Evolutionary conservation across 2,113 vertebrate genomes (phyloP).

Genomic region (Charadrius vociferus): DNA sequence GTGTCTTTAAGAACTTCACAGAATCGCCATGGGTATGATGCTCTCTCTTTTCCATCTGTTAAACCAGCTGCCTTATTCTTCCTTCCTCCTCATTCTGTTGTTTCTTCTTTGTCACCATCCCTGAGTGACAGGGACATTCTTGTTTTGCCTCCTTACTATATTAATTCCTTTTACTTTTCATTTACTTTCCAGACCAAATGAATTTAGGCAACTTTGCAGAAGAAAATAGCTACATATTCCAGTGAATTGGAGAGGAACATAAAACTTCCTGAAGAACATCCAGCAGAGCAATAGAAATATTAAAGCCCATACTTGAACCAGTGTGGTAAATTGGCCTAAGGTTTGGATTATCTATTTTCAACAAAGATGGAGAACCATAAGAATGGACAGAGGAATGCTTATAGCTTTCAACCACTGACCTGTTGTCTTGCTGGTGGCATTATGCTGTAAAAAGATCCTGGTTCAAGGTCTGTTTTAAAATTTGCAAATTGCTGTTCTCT

Average conservation of each 20-base stretch:
- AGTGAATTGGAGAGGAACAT: background rate
- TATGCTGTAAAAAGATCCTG: slow-evolving; percentile 58
- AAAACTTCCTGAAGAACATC: background rate
- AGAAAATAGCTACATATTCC: background rate
- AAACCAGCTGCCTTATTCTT: background rate
- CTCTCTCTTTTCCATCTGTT: background rate
- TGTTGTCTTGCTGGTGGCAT: slow-evolving; percentile 43
- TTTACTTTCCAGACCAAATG: background rate
- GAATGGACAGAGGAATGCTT: slow-evolving; percentile 39
- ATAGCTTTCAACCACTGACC: slow-evolving; percentile 38
- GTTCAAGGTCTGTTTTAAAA: slow-evolving; percentile 59
- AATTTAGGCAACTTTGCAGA: background rate
- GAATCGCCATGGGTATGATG: background rate
- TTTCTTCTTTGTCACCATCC: background rate
- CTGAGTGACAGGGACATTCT: background rate
- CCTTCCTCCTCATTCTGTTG: background rate
- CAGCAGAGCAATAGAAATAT: background rate
- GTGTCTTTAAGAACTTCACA: background rate
- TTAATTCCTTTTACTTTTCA: background rate
- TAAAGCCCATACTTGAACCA: background rate
- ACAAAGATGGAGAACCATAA: background rate
- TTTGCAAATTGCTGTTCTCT: slow-evolving; percentile 37
- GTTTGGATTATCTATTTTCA: slow-evolving; percentile 28
- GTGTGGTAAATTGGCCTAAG: background rate
- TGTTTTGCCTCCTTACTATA: background rate